Evolutionary conservation across 2,888 invertebrate species (phyloP).

Genomic region (Nasonia oneida): DNA sequence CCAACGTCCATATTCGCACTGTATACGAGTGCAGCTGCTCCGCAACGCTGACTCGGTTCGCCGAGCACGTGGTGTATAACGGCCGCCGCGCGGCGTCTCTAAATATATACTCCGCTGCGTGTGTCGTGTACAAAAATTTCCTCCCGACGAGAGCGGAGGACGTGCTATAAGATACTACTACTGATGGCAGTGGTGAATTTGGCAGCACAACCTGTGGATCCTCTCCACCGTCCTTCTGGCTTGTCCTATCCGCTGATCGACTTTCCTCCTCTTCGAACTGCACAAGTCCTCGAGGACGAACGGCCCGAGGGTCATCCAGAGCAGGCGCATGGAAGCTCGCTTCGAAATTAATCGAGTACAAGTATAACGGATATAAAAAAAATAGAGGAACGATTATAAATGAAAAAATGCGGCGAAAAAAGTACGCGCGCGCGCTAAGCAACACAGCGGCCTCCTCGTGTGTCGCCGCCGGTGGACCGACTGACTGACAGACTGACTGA

Average conservation of each 20-base stretch:
- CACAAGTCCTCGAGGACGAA: conserved; percentile 22
- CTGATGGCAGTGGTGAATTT: not conserved
- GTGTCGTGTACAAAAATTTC: no score
- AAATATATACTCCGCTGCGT: no score
- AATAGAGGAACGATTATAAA: not conserved
- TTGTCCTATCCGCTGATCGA: not conserved
- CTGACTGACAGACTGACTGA: conserved; percentile 72
- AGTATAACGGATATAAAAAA: not conserved
- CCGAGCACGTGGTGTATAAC: not conserved
- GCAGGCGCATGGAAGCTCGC: not conserved
- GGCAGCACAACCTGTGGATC: conserved; percentile 5
- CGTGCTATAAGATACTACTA: not conserved
- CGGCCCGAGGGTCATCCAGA: conserved; percentile 10
- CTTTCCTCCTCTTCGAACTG: not conserved
- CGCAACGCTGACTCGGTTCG: not conserved
- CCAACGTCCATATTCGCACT: conserved; percentile 6
- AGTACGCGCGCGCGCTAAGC: not conserved
- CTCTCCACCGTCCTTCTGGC: not conserved
- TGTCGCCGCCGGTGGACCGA: conserved; percentile 70
- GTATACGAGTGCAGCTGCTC: not conserved
- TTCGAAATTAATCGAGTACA: not conserved
- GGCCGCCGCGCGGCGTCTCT: not conserved
- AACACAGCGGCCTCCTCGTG: not conserved
- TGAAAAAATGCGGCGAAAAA: not conserved
- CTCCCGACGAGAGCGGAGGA: no score